Conservation (phyloP, 2,797 vertebrate genomes). For the Rhincodon typus region DNA sequence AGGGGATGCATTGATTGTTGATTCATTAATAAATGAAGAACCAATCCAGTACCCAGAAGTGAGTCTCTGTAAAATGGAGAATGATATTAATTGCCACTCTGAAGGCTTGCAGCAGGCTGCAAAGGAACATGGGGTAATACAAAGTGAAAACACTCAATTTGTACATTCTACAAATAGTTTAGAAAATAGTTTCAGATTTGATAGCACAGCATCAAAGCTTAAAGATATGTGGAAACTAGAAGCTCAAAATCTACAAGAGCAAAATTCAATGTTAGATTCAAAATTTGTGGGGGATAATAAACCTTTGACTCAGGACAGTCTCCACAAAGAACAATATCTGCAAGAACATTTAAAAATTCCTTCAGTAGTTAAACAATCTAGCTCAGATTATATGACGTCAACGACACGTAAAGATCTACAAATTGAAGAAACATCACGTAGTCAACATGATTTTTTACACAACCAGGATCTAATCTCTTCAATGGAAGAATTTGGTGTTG, state of each 20-base stretch:
- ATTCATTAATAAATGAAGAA: conserved; percentile 5
- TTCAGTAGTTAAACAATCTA: background rate
- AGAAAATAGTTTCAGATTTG: conserved; percentile 40
- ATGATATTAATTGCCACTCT: background rate
- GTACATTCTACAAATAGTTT: conserved; percentile 45
- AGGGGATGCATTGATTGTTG: background rate
- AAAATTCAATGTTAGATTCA: background rate
- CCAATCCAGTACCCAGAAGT: background rate
- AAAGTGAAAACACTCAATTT: conserved; percentile 41
- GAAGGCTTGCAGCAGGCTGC: background rate
- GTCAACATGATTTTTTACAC: background rate
- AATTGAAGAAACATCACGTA: background rate
- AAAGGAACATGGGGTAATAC: background rate
- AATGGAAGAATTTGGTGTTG: background rate
- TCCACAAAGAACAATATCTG: conserved; percentile 22
- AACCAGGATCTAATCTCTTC: background rate
- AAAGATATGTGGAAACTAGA: conserved; percentile 39
- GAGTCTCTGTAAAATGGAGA: background rate
- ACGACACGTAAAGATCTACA: background rate
- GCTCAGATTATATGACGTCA: background rate
- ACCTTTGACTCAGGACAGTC: background rate
- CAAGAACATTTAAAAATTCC: conserved; percentile 9
- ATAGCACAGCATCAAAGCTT: conserved; percentile 41
- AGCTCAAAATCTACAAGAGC: background rate
- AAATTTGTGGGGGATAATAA: background rate